Evolutionary conservation across 2,888 invertebrate genomes (phyloP).

Genomic region (Urechis unicinctus): DNA sequence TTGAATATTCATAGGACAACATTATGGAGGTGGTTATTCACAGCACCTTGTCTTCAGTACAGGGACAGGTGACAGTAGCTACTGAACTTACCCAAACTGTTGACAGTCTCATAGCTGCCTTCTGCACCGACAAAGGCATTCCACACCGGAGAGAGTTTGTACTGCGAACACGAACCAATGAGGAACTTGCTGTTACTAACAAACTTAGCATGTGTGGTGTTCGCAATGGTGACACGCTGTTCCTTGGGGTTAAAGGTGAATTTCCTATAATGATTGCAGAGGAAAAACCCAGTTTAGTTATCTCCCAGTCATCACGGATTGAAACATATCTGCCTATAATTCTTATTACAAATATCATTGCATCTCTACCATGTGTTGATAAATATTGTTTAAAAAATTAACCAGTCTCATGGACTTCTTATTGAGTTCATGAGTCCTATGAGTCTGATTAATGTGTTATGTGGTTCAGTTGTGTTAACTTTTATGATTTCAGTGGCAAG

Average conservation of each 20-base stretch:
- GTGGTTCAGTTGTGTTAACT: too few relatives aligned
- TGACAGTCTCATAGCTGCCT: conserved; percentile 10
- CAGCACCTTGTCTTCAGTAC: conserved; percentile 23
- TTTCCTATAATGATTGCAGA: neutral
- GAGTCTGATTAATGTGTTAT: too few relatives aligned
- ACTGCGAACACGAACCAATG: conserved; percentile 28
- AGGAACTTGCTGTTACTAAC: conserved; percentile 30
- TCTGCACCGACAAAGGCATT: conserved; percentile 10
- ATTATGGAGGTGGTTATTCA: conserved; percentile 14
- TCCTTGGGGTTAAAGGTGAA: conserved; percentile 35
- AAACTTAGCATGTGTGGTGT: conserved; percentile 29
- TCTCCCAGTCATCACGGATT: too few relatives aligned
- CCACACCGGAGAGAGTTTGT: conserved; percentile 23
- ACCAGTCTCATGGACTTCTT: too few relatives aligned
- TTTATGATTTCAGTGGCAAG: neutral
- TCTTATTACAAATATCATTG: too few relatives aligned
- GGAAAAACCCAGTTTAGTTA: too few relatives aligned
- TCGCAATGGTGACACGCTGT: conserved; percentile 35
- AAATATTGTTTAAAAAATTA: too few relatives aligned
- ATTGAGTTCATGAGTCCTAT: too few relatives aligned
- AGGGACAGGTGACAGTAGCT: conserved; percentile 8
- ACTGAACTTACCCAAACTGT: conserved; percentile 8
- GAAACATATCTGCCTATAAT: too few relatives aligned
- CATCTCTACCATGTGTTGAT: too few relatives aligned
- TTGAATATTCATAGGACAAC: too few relatives aligned